phyloP scores from a whole-genome alignment of 2,113 vertebrate species.

The cat (Felis catus) region DNA sequence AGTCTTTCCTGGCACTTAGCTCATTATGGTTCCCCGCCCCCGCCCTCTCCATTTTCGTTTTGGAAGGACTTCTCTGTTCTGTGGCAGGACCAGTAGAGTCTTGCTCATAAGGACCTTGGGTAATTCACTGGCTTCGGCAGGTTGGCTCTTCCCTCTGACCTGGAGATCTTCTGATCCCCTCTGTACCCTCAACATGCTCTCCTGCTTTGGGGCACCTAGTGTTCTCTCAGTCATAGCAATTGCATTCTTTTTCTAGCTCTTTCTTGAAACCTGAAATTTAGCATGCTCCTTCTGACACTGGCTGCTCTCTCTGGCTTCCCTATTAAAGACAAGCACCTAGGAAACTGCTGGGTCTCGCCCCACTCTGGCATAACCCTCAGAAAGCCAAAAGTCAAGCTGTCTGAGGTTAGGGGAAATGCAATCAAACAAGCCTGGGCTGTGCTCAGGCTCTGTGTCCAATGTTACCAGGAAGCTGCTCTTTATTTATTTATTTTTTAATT shows the following conservation, averaged over 20 bases:
- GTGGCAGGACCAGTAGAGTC: background rate
- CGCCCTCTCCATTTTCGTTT: background rate
- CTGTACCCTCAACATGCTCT: background rate
- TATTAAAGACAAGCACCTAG: background rate
- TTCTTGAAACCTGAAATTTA: background rate
- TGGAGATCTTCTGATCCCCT: background rate
- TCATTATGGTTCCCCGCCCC: background rate
- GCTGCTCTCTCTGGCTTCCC: background rate
- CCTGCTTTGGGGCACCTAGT: background rate
- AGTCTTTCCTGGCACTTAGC: background rate
- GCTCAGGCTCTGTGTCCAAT: background rate
- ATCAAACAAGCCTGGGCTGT: background rate
- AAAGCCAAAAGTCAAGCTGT: background rate
- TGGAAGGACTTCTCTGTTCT: background rate
- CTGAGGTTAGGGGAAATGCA: background rate
- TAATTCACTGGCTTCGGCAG: background rate
- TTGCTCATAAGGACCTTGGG: background rate
- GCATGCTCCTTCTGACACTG: background rate
- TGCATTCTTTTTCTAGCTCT: background rate
- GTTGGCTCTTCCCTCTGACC: background rate
- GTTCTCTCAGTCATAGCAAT: background rate
- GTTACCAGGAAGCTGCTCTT: conserved; percentile 12
- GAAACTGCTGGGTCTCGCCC: background rate
- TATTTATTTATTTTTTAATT: background rate
- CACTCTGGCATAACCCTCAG: background rate